These are phyloP conservation scores for Ophion costatus DNA, from an alignment of 2,888 invertebrate species.

Conservation along the genomic window DNA sequence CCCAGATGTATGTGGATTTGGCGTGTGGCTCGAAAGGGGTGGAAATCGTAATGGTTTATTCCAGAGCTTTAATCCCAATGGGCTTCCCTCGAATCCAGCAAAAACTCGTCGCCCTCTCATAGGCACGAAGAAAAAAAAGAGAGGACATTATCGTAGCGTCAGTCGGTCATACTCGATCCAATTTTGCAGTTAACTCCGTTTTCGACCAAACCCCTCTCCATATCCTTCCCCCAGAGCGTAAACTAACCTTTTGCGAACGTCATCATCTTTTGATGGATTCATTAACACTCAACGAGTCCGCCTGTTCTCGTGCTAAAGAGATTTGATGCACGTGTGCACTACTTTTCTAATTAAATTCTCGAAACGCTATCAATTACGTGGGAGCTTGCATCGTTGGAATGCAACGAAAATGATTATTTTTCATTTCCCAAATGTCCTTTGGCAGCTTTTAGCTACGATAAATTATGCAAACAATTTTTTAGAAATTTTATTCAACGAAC, in stretches of 20 bases:
- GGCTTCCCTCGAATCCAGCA: slow-evolving; percentile 41
- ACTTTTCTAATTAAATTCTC: not conserved
- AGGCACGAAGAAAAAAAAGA: not conserved
- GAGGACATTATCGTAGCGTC: slow-evolving; percentile 34
- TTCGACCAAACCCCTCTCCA: not conserved
- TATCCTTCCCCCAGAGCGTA: not conserved
- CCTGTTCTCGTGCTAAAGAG: not conserved
- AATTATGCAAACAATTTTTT: not conserved
- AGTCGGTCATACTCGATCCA: slow-evolving; percentile 56
- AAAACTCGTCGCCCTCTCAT: slow-evolving; percentile 26
- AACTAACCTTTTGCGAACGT: slow-evolving; percentile 42
- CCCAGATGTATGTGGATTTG: not conserved
- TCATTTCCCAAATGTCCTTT: too few species aligned
- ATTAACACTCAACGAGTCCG: slow-evolving; percentile 15
- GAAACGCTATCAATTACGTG: not conserved
- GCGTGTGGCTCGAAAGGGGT: slow-evolving; percentile 44
- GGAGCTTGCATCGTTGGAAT: too few species aligned
- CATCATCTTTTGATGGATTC: slow-evolving; percentile 38
- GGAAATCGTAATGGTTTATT: slow-evolving; percentile 63
- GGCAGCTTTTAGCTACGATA: too few species aligned
- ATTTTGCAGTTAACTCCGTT: slow-evolving; percentile 54
- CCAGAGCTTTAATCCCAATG: slow-evolving; percentile 57
- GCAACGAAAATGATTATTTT: too few species aligned
- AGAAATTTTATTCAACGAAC: too few species aligned
- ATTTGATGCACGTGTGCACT: not conserved